Base-by-base conservation (phyloP, 1,140 invertebrate species). In the Metopolophium dirhodum region DNA sequence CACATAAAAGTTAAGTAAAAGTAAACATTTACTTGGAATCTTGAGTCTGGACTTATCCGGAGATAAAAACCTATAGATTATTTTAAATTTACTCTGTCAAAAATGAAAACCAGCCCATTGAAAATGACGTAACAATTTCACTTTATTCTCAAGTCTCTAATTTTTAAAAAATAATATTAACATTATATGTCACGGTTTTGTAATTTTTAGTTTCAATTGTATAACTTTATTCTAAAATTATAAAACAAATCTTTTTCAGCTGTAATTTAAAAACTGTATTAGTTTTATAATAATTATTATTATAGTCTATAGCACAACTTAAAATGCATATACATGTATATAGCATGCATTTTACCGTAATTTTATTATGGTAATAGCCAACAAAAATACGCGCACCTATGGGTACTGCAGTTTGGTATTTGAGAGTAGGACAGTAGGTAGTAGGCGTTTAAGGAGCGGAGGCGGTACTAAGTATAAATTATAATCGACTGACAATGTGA, bases 11-110 rank as follows among this genome's bases (percentile, higher is more conserved):
- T 68, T 30, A 90, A 90, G 41, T 61, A 41, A 30, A 90, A 90
- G 57, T 68, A 45, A 61, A 90, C 26, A 90, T 41, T 61, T 68
- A 68, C 88, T 54, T 54, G 87, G 14, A 89, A 89, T 54, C 87
- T 54, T 37, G 7, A 54, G 47, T 37, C 22, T 35, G 23, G 1
- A 45, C 11, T 41, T 61, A 90, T 26, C 57, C 23, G 41, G 1
- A 57, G 54, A 90, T 90, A 61, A 61, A 14, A 61, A 45, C 45
- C 51, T 30, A 61, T 61, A 41, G 22, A 61, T 61, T 61, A 61
- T 41, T 61, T 61, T 57, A 18, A n/a, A 68, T 61, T 57, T 57
- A 49, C 23, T 87, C 85, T n/a, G 26, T 86, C 26, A 49, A 86
- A 86, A 30, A 86, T 86, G 6, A 54, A 77, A 57, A 57, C n/a